Evolutionary conservation across 2,888 invertebrate genomes (phyloP), one percentile per base, ranked within the genome.

Genomic region (Caenorhabditis japonica): DNA sequence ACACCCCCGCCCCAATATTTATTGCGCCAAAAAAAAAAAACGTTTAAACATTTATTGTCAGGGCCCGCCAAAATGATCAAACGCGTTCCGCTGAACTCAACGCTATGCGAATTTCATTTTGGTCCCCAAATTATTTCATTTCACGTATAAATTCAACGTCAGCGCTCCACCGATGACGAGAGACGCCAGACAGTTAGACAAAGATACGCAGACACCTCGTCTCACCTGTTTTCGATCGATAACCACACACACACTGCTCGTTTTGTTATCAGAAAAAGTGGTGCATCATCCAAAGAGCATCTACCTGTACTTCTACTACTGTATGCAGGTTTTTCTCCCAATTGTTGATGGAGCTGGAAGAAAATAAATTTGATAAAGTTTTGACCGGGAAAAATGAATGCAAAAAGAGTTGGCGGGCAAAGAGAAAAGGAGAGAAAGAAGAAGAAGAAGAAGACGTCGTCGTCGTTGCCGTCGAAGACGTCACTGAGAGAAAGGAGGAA

Each of bases 291-390:
- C 59, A 39, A 41, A 21, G 33, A 23, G 25, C 46, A 13, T 46
- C 64, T 56, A 64, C 64, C 64, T 47, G 46, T 46, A 53, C 53
- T 55, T n/a, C 62, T 62, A 62, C 64, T 64, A 41, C 49, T 56
- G 55, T 64, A 64, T 64, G 64, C 64, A 64, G 64, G 64, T 64
- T 64, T 64, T 53, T 39, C 33, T 46, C 58, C 59, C 69, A 59
- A 59, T 52, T 53, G 59, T 69, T 69, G 59, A 53, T 60, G 60
- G 30, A 69, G 46, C 59, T 60, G 59, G 27, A 69, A 69, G 53
- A 44, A 27, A 34, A 44, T 53, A 59, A 59, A 59, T 52, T 15
- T 34, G 58, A 68, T 47, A 49, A 56, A 49, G 49, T 30, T 53
- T 62, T 44, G 53, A 53, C 44, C 55, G 64, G 55, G 64, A 53